These are phyloP conservation scores for Orchesella cincta DNA, from an alignment of 1,140 invertebrate species.

Conservation along the genomic window DNA sequence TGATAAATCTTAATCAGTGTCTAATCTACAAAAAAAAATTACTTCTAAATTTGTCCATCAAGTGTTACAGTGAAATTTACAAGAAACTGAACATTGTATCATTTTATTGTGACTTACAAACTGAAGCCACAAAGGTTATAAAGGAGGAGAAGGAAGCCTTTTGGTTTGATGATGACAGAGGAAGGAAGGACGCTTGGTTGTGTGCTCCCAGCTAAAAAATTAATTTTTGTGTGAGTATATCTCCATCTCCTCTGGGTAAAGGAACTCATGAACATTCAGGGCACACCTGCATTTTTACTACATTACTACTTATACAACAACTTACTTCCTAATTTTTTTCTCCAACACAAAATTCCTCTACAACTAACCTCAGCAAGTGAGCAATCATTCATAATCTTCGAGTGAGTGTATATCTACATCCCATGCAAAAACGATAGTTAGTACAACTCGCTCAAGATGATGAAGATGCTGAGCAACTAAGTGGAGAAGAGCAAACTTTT, in stretches of 20 bases:
- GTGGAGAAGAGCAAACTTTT: no score
- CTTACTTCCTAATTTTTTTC: slow-evolving; percentile 22
- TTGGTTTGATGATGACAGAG: not conserved
- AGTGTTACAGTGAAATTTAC: not conserved
- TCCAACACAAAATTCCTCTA: not conserved
- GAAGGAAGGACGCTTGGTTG: not conserved
- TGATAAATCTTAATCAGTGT: no score
- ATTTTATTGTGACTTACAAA: not conserved
- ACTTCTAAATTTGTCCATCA: not conserved
- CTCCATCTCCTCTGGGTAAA: not conserved
- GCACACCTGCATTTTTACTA: not conserved
- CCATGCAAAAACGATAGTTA: no score
- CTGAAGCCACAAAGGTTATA: no score
- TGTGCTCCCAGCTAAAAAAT: not conserved
- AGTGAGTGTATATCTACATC: no score
- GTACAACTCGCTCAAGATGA: no score
- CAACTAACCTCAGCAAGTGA: not conserved
- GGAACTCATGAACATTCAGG: slow-evolving; percentile 18
- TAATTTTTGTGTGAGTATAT: not conserved
- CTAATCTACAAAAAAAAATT: not conserved
- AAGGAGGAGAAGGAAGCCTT: slow-evolving; percentile 7
- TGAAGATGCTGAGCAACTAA: no score
- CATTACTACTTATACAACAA: not conserved
- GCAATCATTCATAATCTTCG: not conserved
- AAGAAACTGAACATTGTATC: not conserved